Evolutionary conservation across 2,888 invertebrate species (phyloP).

Genomic region (Lissocephala sabroskyi): DNA sequence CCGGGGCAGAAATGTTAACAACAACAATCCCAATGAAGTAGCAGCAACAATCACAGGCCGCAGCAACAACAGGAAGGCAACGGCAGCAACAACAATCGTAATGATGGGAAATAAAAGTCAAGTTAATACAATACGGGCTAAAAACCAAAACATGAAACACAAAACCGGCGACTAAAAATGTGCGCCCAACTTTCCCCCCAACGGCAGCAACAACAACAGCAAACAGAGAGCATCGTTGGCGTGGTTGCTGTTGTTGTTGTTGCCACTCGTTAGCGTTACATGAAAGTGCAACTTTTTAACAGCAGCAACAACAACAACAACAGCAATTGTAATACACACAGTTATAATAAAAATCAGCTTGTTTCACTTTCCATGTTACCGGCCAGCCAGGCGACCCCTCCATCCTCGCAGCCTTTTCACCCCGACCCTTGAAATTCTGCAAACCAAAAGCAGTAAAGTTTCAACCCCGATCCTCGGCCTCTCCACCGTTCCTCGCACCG

Average conservation of each 20-base stretch:
- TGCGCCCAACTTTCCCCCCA: too few species aligned
- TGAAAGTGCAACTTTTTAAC: slow-evolving; percentile 59
- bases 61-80: slow-evolving; percentile 8
- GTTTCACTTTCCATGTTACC: slow-evolving; percentile 38
- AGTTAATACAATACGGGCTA: slow-evolving; percentile 56
- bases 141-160: slow-evolving; percentile 43
- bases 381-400: background rate
- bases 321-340: slow-evolving; percentile 44
- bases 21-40: slow-evolving; percentile 39
- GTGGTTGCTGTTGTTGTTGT: background rate
- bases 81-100: slow-evolving; percentile 37
- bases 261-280: slow-evolving; percentile 40
- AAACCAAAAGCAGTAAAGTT: slow-evolving; percentile 20
- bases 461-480: background rate
- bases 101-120: slow-evolving; percentile 63
- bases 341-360: slow-evolving; percentile 55
- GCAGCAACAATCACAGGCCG: background rate
- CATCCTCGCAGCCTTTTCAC: background rate
- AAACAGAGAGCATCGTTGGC: too few species aligned
- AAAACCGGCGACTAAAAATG: background rate
- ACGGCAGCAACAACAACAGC: too few species aligned
- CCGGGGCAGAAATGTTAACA: slow-evolving; percentile 52
- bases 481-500: too few species aligned
- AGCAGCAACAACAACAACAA: slow-evolving; percentile 24
- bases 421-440: background rate